Percentiles rank a stretch among this genome's conserved stretches.
Evolutionary conservation across 2,113 vertebrate species (phyloP).

Genomic region (Cygnus buccinator): DNA sequence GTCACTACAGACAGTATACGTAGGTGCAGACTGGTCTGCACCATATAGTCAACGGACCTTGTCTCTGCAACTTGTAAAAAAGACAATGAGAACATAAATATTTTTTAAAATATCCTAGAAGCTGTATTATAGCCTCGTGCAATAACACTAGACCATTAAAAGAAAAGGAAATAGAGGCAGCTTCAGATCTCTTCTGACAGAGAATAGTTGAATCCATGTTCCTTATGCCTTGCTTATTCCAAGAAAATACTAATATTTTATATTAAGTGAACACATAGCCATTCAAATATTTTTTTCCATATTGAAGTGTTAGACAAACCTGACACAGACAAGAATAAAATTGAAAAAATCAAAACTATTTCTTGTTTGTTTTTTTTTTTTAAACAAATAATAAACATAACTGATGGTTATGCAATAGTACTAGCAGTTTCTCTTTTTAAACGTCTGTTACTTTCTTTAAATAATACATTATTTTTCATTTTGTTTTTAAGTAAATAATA

Average conservation of each 20-base stretch:
- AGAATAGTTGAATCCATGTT: background rate
- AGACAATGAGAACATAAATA: background rate
- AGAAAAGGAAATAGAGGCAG: rapidly evolving
- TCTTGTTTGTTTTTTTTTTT: background rate
- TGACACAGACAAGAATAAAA: background rate
- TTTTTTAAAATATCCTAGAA: background rate
- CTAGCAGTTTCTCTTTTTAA: background rate
- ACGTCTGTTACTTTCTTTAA: background rate
- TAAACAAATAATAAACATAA: background rate
- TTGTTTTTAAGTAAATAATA: background rate
- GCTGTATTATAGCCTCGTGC: background rate
- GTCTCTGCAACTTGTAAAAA: background rate
- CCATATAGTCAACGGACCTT: background rate
- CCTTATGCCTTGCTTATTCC: background rate
- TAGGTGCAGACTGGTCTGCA: background rate
- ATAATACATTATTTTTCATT: background rate
- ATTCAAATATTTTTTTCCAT: background rate
- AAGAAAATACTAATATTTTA: background rate
- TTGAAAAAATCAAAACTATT: background rate
- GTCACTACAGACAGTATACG: background rate
- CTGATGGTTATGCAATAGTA: background rate
- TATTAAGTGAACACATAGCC: rapidly evolving
- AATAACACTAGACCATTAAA: background rate
- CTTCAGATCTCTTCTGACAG: background rate
- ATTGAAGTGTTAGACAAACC: background rate